These are phyloP conservation scores for Schizaphis graminum DNA, from an alignment of 2,888 invertebrate genomes.

Conservation along the genomic window DNA sequence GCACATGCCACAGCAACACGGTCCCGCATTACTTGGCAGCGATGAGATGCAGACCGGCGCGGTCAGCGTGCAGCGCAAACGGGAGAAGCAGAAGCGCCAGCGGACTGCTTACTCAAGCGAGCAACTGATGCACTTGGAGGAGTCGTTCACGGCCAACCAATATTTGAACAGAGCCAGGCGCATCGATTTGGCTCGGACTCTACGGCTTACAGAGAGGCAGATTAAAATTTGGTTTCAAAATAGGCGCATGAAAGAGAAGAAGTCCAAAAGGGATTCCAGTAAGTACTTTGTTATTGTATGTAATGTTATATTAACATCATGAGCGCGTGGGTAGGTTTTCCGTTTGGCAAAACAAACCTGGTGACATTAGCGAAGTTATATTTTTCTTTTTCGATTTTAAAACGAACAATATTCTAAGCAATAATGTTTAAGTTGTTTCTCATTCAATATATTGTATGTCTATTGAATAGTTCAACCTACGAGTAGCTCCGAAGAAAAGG, in stretches of 20 bases:
- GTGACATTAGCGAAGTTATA: background rate
- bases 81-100: conserved; percentile 59
- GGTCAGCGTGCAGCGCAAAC: conserved; percentile 5
- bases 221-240: conserved; percentile 63
- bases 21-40: background rate
- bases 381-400: background rate
- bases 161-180: conserved; percentile 58
- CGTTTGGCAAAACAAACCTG: background rate
- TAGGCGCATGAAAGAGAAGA: conserved; percentile 62
- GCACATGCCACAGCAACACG: background rate
- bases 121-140: conserved; percentile 51
- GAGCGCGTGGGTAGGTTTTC: too few species aligned
- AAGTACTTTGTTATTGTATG: background rate
- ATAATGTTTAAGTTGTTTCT: background rate
- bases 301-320: background rate
- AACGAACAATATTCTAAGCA: background rate
- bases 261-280: conserved; percentile 56
- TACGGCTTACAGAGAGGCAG: conserved; percentile 54
- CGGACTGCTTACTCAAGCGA: conserved; percentile 57
- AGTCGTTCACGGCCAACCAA: conserved; percentile 59
- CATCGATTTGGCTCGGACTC: conserved; percentile 51
- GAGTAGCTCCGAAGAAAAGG: background rate
- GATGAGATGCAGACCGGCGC: background rate
- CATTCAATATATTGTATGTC: background rate
- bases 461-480: background rate